Base-by-base conservation (phyloP, 2,888 invertebrate species). In the Sphecodes monilicornis region DNA sequence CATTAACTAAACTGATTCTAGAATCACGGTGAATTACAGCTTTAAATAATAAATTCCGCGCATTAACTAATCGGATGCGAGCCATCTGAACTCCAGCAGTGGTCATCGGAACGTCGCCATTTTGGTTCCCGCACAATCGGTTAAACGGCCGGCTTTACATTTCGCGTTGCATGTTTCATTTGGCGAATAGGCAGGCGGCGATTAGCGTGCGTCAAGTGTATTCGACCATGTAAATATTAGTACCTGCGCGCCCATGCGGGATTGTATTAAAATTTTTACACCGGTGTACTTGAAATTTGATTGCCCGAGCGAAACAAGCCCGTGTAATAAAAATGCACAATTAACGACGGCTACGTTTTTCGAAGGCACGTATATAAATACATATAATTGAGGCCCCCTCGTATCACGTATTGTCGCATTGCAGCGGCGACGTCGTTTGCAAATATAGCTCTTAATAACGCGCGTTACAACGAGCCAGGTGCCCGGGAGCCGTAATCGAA, bases 351-450 rank as follows among this genome's bases (percentile, higher is more conserved):
- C 26, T 32, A 70, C 50, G 54, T 75, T 64, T 80, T 64, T 50
- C 41, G 43, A 74, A 82, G 70, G 29, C 64, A 43, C 64, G 64
- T 75, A 71, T 39, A 54, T n/a, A 10, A 22, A n/a, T n/a, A 18
- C 18, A 18, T n/a, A 3, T 72, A 32, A 36, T n/a, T 66, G 32
- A 57, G 75, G 66, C 70, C 77, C 70, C 54, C 43, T 50, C 50
- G 75, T 32, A 80, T 77, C 83, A 77, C 76, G 83, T 80, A 83
- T 64, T 76, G 83, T 80, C 79, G 80, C 80, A 80, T 18, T 78
- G 77, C 84, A 54, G 82, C 29, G 32, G 32, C 41, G 66, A 74
- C 66, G 73, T 78, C 75, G 80, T 86, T 80, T 73, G 75, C 75
- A 68, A 80, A 71, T 54, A 80, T 32, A 32, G 22, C 75, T 78